Evolutionary conservation across 64 coral and sea anemone species (phyloP), one percentile per base, ranked within the genome.

Genomic region (Stichodactyla mertensii): DNA sequence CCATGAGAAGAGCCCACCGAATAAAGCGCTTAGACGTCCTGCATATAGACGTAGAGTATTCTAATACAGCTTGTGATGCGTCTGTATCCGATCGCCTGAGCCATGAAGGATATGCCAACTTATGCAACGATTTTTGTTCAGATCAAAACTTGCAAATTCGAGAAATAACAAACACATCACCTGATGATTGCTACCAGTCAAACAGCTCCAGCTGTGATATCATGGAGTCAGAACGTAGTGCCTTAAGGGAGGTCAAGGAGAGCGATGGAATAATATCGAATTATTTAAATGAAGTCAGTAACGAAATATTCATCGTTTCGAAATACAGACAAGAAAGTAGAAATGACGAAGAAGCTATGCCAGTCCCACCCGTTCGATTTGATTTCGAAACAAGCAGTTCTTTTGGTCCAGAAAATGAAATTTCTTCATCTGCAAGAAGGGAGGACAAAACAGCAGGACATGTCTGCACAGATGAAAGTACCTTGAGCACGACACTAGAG

Each of bases 1-100:
- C 57, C 0, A 62, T 64, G 60, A 85, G 83, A 58, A 57, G 83
- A 26, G 57, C 55, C 14, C 55, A 55, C 5, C 55, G 60, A 27
- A 64, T 24, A 36, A 61, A 24, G 54, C 55, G 83, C 20, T 20
- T 57, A 10, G 83, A 85, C 7, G 83, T 56, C 22, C 61, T 85
- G 9, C 83, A 85, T 31, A 85, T 85, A 51, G 54, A 85, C 23
- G 22, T 60, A 7, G 55, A 85, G 22, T 85, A 60, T 11, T 85
- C 54, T 6, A 4, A 85, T 51, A 85, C 54, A 5, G 6, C 8
- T 31, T 8, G 11, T 57, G 83, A 85, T 54, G 60, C 45, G 13
- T 58, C 83, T 9, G 55, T 10, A 15, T n/a, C 55, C 12, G 83
- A 85, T 7, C 45, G 51, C 45, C 15, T 53, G n/a, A 81, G 53